Evolutionary conservation across 2,113 vertebrate genomes (phyloP).

Genomic region (Nestor notabilis): DNA sequence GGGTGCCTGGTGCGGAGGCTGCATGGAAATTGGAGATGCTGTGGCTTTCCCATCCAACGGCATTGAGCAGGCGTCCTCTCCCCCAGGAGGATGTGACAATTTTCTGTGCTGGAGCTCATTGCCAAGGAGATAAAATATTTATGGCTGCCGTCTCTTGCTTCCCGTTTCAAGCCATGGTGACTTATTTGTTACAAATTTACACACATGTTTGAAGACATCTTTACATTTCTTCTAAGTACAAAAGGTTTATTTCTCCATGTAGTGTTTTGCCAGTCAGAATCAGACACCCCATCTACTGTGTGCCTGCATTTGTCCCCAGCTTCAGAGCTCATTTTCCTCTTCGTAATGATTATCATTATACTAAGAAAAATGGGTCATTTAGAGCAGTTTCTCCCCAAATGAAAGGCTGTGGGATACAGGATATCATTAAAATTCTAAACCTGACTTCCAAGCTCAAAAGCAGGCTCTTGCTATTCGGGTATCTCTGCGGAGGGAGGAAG

Average conservation of each 20-base stretch:
- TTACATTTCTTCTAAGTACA: background rate
- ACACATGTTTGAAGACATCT: constrained; percentile 29
- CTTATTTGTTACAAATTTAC: constrained; percentile 47
- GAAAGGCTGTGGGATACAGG: constrained; percentile 63
- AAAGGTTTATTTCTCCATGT: constrained; percentile 3
- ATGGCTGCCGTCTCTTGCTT: background rate
- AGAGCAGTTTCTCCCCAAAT: constrained; percentile 53
- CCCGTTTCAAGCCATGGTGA: background rate
- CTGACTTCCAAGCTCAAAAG: constrained; percentile 58
- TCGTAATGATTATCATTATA: constrained; percentile 63
- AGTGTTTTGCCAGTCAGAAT: background rate
- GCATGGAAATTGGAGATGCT: rapidly evolving
- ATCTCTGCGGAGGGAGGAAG: background rate
- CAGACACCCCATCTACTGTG: background rate
- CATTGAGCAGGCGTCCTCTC: rapidly evolving
- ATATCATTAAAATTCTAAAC: constrained; percentile 71
- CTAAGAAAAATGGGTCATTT: constrained; percentile 69
- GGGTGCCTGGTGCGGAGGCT: rapidly evolving
- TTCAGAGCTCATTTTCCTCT: constrained; percentile 40
- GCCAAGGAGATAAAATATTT: constrained; percentile 53
- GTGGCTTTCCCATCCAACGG: rapidly evolving
- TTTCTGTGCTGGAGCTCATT: constrained; percentile 14
- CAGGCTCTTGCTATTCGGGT: constrained; percentile 27
- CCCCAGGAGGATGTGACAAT: background rate
- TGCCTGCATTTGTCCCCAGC: background rate